phyloP scores from a whole-genome alignment of 2,888 invertebrate genomes.

The Odontocerum albicorne region DNA sequence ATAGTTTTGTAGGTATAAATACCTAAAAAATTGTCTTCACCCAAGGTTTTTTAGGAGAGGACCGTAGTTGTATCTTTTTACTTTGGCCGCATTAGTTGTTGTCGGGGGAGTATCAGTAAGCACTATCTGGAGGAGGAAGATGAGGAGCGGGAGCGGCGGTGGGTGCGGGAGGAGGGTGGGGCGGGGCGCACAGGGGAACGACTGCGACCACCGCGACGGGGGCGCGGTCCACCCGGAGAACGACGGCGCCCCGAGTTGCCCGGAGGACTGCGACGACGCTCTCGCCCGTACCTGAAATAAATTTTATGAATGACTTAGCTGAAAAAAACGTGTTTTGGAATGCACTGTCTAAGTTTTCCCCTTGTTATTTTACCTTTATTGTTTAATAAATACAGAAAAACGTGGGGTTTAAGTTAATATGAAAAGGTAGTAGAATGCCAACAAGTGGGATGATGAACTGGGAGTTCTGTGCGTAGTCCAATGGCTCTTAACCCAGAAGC shows the following conservation, averaged over 20 bases:
- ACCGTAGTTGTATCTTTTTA: too few species aligned
- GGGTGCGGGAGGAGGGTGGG: conserved; percentile 56
- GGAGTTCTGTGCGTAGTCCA: neutral
- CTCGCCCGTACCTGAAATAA: conserved; percentile 44
- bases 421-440: neutral
- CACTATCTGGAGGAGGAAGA: conserved; percentile 69
- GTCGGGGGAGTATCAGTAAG: neutral
- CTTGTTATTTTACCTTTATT: neutral
- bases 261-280: conserved; percentile 52
- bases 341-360: too few species aligned
- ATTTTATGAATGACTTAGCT: too few species aligned
- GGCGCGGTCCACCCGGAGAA: conserved; percentile 58
- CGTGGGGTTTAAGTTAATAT: neutral
- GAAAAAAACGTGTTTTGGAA: too few species aligned
- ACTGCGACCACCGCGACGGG: conserved; percentile 54
- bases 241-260: conserved; percentile 48
- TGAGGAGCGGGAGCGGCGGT: conserved; percentile 53
- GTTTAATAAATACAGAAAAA: neutral
- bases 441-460: neutral
- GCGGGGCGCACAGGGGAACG: conserved; percentile 70
- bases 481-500: too few species aligned
- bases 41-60: too few species aligned
- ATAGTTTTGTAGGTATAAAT: too few species aligned
- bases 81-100: too few species aligned
- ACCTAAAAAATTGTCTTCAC: too few species aligned